Evolutionary conservation across 2,113 vertebrate species (phyloP).

Genomic region (Tenrec ecaudatus): DNA sequence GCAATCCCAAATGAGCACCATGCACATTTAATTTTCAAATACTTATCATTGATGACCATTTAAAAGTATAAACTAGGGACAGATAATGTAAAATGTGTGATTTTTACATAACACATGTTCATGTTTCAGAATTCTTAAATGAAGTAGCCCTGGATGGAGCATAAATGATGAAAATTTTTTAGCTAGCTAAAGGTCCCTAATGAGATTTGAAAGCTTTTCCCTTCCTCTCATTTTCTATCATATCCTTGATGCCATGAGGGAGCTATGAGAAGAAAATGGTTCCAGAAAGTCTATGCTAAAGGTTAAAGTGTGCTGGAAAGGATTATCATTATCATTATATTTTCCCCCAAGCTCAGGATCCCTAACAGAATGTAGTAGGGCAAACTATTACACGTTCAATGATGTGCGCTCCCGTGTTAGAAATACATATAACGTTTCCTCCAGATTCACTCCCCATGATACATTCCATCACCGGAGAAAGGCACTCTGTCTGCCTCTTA

Average conservation of each 20-base stretch:
- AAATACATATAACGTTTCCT: constrained; percentile 23
- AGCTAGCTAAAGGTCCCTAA: constrained; percentile 40
- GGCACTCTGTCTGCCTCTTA: background rate
- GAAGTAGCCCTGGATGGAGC: background rate
- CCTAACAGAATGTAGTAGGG: background rate
- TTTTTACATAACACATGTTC: constrained; percentile 34
- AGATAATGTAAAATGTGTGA: background rate
- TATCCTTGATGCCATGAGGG: constrained; percentile 15
- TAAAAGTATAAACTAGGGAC: constrained; percentile 33
- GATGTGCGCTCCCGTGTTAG: constrained; percentile 2
- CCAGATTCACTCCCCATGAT: background rate
- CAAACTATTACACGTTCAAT: constrained; percentile 18
- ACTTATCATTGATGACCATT: background rate
- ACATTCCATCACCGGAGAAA: constrained; percentile 31
- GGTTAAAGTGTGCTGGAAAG: constrained; percentile 16
- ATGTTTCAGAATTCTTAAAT: background rate
- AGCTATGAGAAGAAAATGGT: background rate
- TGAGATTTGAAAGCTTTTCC: constrained; percentile 43
- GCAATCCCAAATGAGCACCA: background rate
- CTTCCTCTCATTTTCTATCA: constrained; percentile 42
- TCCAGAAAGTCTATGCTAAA: constrained; percentile 32
- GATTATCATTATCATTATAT: background rate
- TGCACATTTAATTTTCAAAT: background rate
- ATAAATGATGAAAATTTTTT: constrained; percentile 35
- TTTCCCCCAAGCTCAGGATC: background rate